Percentiles rank a stretch among this genome's conserved stretches.
Conservation (phyloP, 2,797 vertebrate genomes). For the Morelia viridis region DNA sequence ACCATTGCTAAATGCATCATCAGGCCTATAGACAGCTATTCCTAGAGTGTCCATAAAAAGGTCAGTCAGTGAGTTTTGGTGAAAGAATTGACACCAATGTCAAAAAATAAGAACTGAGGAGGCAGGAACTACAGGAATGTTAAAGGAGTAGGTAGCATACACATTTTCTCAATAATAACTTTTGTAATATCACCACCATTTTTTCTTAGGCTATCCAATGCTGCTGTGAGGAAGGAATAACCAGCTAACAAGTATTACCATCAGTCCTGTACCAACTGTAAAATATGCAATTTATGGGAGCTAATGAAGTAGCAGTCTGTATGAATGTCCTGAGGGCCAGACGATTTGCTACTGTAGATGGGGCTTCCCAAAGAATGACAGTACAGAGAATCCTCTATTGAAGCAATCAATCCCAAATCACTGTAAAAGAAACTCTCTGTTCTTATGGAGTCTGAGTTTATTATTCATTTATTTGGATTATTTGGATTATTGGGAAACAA, state of each 20-base stretch:
- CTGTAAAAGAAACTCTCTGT: neutral
- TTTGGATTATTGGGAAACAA: neutral
- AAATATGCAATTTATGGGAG: neutral
- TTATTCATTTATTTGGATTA: neutral
- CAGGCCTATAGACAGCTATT: neutral
- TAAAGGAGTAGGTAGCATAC: neutral
- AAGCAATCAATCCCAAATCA: neutral
- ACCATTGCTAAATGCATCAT: neutral
- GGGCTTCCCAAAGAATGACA: neutral
- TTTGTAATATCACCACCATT: neutral
- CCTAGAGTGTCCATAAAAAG: neutral
- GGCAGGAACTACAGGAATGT: neutral
- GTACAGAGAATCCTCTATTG: neutral
- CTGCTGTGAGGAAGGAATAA: neutral
- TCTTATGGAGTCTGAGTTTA: neutral
- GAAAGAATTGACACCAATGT: neutral
- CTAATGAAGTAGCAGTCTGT: neutral
- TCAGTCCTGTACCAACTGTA: neutral
- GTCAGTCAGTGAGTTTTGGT: neutral
- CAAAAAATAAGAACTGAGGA: neutral
- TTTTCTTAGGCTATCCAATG: neutral
- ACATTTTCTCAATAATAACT: neutral
- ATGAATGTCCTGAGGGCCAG: neutral
- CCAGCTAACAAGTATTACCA: neutral
- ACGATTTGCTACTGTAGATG: neutral